These are phyloP conservation scores for Parotia lawesii DNA, from an alignment of 2,113 vertebrate species.

Conservation along the genomic window DNA sequence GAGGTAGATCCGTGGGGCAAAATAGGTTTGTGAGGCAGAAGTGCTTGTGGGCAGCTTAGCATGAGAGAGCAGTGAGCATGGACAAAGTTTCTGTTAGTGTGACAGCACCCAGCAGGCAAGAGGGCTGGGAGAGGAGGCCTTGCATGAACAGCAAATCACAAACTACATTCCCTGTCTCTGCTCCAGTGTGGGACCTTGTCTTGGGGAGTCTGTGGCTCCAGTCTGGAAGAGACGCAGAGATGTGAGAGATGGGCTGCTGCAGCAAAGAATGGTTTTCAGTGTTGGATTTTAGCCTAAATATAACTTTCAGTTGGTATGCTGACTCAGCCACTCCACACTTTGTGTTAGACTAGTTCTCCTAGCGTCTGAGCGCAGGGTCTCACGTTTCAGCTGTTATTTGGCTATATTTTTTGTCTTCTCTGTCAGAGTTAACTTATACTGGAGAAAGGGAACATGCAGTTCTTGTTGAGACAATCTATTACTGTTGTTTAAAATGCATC, in stretches of 20 bases:
- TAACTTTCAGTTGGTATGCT: slow-evolving; percentile 50
- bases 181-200: background rate
- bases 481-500: slow-evolving; percentile 61
- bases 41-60: background rate
- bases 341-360: slow-evolving; percentile 17
- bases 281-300: slow-evolving; percentile 45
- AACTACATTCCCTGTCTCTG: background rate
- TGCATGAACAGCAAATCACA: background rate
- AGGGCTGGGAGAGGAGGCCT: background rate
- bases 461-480: slow-evolving; percentile 51
- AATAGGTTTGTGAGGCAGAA: slow-evolving; percentile 46
- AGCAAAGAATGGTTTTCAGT: slow-evolving; percentile 32
- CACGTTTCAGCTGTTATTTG: slow-evolving; percentile 14
- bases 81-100: background rate
- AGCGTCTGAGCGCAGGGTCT: slow-evolving; percentile 15
- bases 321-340: slow-evolving; percentile 64
- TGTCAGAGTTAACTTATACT: slow-evolving; percentile 37
- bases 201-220: background rate
- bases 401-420: background rate
- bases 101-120: background rate
- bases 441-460: slow-evolving; percentile 42
- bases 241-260: background rate
- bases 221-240: background rate
- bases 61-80: background rate
- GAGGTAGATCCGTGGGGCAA: slow-evolving; percentile 10